Conservation (phyloP, 2,888 invertebrate species). For the Cantharis rufa region DNA sequence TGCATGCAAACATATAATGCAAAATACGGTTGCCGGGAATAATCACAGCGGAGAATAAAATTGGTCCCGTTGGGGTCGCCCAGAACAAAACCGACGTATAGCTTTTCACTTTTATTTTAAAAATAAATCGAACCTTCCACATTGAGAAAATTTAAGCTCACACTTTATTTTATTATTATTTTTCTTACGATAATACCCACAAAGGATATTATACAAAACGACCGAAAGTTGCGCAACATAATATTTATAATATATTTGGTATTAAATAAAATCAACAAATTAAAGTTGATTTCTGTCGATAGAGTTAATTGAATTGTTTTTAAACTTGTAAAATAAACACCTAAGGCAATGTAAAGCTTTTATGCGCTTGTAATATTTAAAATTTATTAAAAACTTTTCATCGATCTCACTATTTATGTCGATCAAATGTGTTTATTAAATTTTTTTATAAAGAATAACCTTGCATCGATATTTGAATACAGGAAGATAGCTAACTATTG, state of each 20-base stretch:
- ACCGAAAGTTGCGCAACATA: not conserved
- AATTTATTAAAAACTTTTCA: not conserved
- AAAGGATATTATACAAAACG: not conserved
- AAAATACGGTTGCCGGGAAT: not conserved
- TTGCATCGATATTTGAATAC: not conserved
- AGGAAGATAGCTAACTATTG: not conserved
- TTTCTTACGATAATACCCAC: not conserved
- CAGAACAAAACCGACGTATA: not conserved
- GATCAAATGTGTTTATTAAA: not conserved
- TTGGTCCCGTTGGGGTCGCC: conserved; percentile 17
- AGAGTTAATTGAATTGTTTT: not conserved
- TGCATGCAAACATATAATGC: not conserved
- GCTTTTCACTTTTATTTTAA: not conserved
- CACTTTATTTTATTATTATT: not conserved
- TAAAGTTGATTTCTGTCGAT: not conserved
- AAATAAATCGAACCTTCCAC: not conserved
- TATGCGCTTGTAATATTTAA: not conserved
- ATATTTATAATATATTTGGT: not conserved
- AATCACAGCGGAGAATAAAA: conserved; percentile 4
- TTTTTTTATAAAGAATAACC: not conserved
- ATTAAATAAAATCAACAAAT: not conserved
- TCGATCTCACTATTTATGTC: not conserved
- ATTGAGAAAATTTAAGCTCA: not conserved
- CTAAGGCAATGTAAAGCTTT: not conserved
- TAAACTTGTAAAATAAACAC: not conserved